Evolutionary conservation across 2,888 invertebrate species (phyloP).

Genomic region (Agriopis marginaria): DNA sequence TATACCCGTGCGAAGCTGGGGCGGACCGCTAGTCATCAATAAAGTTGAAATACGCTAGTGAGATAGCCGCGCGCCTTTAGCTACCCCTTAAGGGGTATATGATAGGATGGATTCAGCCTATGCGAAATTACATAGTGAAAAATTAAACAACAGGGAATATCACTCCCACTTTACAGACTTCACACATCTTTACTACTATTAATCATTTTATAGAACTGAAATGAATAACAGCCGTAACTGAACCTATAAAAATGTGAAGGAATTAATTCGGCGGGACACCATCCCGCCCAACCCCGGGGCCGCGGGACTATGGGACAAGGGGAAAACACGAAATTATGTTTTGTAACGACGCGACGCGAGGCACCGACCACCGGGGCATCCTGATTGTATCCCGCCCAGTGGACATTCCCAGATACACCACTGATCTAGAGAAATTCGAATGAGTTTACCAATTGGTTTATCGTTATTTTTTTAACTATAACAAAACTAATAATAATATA

Average conservation of each 20-base stretch:
- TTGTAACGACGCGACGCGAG: constrained; percentile 59
- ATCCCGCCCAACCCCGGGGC: constrained; percentile 12
- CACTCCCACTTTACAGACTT: too few species aligned
- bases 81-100: too few species aligned
- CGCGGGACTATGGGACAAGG: constrained; percentile 43
- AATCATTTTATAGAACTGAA: neutral
- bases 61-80: too few species aligned
- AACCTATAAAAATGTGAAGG: constrained; percentile 28
- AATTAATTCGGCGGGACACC: constrained; percentile 27
- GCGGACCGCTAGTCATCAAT: too few species aligned
- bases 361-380: constrained; percentile 39
- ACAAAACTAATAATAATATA: too few species aligned
- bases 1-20: too few species aligned
- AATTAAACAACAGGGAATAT: too few species aligned
- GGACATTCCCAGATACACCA: constrained; percentile 34
- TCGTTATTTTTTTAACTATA: too few species aligned
- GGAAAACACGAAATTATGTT: constrained; percentile 64
- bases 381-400: constrained; percentile 69
- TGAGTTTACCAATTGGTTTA: neutral
- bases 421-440: constrained; percentile 11
- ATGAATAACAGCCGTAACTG: neutral
- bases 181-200: too few species aligned
- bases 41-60: too few species aligned
- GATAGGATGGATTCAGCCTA: too few species aligned
- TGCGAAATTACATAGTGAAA: too few species aligned